Evolutionary conservation across 2,888 invertebrate genomes (phyloP).

Genomic region (Ormyrus thymus): DNA sequence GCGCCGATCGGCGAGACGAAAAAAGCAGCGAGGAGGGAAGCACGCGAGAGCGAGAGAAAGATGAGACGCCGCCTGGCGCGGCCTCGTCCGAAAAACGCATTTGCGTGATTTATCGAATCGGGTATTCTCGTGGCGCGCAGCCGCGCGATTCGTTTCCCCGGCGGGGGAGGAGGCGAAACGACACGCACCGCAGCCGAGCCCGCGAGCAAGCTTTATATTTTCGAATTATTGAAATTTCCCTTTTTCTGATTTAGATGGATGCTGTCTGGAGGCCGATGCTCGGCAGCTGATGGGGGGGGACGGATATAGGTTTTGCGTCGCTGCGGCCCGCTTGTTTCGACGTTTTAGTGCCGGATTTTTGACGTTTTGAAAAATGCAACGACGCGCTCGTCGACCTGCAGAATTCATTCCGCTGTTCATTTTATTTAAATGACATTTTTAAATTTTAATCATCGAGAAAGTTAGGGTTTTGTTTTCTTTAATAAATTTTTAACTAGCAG

Average conservation of each 20-base stretch:
- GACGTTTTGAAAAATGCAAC: too few species aligned
- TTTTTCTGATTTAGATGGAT: background rate
- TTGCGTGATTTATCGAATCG: conserved; percentile 42
- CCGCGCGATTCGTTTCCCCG: background rate
- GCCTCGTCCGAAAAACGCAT: conserved; percentile 29
- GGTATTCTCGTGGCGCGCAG: conserved; percentile 1
- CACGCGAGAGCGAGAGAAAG: conserved; percentile 9
- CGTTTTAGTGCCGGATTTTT: too few species aligned
- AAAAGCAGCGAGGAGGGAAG: background rate
- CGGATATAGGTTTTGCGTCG: too few species aligned
- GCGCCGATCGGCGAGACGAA: conserved; percentile 20
- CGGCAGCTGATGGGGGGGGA: too few species aligned
- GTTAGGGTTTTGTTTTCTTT: too few species aligned
- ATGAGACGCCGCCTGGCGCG: background rate
- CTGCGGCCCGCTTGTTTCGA: too few species aligned
- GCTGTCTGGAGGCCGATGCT: too few species aligned
- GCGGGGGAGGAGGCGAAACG: background rate
- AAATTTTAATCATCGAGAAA: background rate
- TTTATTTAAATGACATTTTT: background rate
- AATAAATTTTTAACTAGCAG: too few species aligned
- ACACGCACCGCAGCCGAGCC: background rate
- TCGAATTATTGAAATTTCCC: conserved; percentile 27
- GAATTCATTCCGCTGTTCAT: too few species aligned
- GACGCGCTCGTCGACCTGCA: too few species aligned
- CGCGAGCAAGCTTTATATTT: conserved; percentile 2